A percentile compares a stretch with the other conserved stretches of the same genome.
Evolutionary conservation across 2,888 invertebrate species (phyloP).

Genomic region (Ophion ventricosus): DNA sequence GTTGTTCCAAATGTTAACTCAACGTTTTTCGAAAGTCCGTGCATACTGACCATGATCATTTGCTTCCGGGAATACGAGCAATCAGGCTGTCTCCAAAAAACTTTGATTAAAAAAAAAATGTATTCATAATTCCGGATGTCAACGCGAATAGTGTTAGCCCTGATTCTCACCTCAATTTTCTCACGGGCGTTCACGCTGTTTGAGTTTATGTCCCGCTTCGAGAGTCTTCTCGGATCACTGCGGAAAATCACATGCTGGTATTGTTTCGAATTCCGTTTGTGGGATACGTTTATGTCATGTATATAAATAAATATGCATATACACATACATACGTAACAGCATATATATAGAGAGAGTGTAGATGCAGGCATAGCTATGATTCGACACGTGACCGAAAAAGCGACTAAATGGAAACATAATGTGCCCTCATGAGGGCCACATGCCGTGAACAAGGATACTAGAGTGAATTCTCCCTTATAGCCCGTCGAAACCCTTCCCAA

Average conservation of each 20-base stretch:
- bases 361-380: constrained; percentile 45
- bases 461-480: constrained; percentile 1
- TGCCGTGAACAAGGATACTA: constrained; percentile 43
- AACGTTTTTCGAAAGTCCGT: too few relatives aligned
- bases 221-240: constrained; percentile 33
- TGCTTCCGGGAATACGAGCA: not conserved
- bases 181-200: constrained; percentile 23
- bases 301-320: constrained; percentile 11
- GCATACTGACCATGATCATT: too few relatives aligned
- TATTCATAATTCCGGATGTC: not conserved
- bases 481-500: constrained; percentile 4
- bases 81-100: not conserved
- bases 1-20: too few relatives aligned
- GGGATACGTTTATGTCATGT: not conserved
- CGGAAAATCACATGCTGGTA: constrained; percentile 60
- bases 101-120: not conserved
- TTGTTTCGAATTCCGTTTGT: constrained; percentile 42
- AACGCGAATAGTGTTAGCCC: not conserved
- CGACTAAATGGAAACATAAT: constrained; percentile 66
- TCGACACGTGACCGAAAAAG: constrained; percentile 64
- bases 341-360: not conserved
- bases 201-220: not conserved
- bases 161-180: constrained; percentile 28
- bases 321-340: not conserved
- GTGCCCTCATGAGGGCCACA: constrained; percentile 67